Evolutionary conservation across 2,113 vertebrate genomes (phyloP), one percentile per base, ranked within the genome.

Genomic region (Paradisaea rubra): DNA sequence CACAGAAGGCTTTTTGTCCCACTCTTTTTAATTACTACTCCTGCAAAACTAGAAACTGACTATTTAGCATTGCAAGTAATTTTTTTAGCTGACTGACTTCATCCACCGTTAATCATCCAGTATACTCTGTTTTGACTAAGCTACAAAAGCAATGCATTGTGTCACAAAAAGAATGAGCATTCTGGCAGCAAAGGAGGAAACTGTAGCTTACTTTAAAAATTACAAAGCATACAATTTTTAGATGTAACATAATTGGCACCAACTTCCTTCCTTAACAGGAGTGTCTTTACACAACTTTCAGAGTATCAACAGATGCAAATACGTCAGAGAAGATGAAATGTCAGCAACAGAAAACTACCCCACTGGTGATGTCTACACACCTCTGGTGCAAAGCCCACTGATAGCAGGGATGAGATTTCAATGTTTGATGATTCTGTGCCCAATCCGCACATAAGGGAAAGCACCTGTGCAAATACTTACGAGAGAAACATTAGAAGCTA

Each of bases 401-500:
- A 22, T 19, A 68, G 5, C 8, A 87, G 30, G 64, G 16, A 50
- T 9, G 14, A 47, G 23, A n/a, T n/a, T 60, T 71, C 64, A 50
- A 3, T 44, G 37, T 41, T 9, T 33, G 24, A 53, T 39, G 33
- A 50, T 39, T 79, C 49, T 47, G n/a, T 59, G 33, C 10, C 70
- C 15, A 70, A 13, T 16, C 20, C 1, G 4, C 22, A 27, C 3
- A 1, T 10, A 57, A 76, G 6, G 4, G 45, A 90, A 81, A 88
- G 44, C 28, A 56, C 17, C 39, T 14, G 30, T 4, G 4, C 44
- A 93, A 71, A 72, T 61, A 91, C 20, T 91, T 49, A 65, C 50
- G 50, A 91, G 49, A 83, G 21, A 81, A 95, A 91, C 60, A 83
- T 82, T 88, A 92, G 96, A 97, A 97, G 95, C 88, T 93, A 94